phyloP scores from a whole-genome alignment of 2,113 vertebrate genomes.

The Podarcis raffonei region DNA sequence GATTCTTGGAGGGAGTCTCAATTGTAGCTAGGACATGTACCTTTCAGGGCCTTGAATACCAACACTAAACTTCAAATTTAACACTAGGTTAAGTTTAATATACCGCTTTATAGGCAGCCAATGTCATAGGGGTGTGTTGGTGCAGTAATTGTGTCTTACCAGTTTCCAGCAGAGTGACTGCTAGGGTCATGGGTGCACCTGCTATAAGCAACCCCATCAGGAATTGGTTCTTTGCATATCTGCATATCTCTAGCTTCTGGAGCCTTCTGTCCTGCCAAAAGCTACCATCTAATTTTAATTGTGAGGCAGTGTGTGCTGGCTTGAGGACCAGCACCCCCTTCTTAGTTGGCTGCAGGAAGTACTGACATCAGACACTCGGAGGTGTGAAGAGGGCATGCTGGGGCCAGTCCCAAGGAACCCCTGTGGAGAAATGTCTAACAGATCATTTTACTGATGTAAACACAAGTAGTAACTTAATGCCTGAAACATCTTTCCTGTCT shows the following conservation, averaged over 20 bases:
- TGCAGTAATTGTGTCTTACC: not conserved
- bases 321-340: not conserved
- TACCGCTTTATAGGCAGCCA: not conserved
- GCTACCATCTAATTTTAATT: not conserved
- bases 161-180: no score
- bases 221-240: not conserved
- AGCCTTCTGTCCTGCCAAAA: not conserved
- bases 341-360: not conserved
- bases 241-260: not conserved
- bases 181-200: not conserved
- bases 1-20: not conserved
- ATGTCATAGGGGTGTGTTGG: not conserved
- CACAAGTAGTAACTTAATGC: conserved; percentile 22
- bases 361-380: not conserved
- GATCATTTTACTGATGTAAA: conserved; percentile 22
- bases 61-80: not conserved
- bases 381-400: not conserved
- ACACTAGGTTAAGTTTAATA: not conserved
- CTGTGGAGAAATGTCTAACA: not conserved
- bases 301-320: not conserved
- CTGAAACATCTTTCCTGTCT: conserved; percentile 15
- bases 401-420: not conserved
- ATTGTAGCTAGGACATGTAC: not conserved
- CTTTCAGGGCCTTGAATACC: not conserved
- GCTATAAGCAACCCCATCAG: not conserved